Evolutionary conservation across 1,140 invertebrate genomes (phyloP), one percentile per base, ranked within the genome.

Genomic region (Bombus vancouverensis): DNA sequence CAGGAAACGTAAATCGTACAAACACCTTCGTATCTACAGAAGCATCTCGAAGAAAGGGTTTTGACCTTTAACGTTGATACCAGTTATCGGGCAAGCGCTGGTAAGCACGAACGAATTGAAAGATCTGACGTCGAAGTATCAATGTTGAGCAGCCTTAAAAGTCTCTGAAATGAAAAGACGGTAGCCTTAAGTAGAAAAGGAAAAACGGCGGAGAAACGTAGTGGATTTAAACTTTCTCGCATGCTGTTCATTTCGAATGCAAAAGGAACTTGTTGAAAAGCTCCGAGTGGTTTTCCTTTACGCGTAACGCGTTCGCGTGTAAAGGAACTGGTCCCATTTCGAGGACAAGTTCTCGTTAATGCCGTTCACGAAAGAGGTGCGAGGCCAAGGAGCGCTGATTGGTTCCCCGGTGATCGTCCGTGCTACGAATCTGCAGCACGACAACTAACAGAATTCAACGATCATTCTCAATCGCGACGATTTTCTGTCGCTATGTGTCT

Each of bases 391-490:
- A 71, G 65, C 44, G 37, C 73, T 81, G 87, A 89, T 89, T 88
- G 81, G 82, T 81, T 78, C 47, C 47, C 10, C 42, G 77, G 83
- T 89, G 78, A 85, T 89, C 86, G 73, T 85, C 44, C 82, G 77
- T 81, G 87, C 82, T 68, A 62, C 82, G 82, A 89, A 89, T 89
- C 88, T 81, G 59, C 42, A 10, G 37, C 83, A 88, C 82, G n/a
- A 28, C 3, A 12, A 37, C 66, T 85, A 85, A 89, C 78, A 80
- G 78, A 66, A 88, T 85, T 89, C 78, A 88, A 42, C 47, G 39
- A 22, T 37, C 81, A 81, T 66, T 74, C 15, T 62, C 47, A 25
- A 77, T 88, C 70, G 28, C 39, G n/a, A 74, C 39, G 70, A 74
- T 83, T 53, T 76, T 66, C 13, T 37, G 66, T 57, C 59, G n/a